Conservation (phyloP, 2,113 vertebrate genomes). For the Halcyon senegalensis region DNA sequence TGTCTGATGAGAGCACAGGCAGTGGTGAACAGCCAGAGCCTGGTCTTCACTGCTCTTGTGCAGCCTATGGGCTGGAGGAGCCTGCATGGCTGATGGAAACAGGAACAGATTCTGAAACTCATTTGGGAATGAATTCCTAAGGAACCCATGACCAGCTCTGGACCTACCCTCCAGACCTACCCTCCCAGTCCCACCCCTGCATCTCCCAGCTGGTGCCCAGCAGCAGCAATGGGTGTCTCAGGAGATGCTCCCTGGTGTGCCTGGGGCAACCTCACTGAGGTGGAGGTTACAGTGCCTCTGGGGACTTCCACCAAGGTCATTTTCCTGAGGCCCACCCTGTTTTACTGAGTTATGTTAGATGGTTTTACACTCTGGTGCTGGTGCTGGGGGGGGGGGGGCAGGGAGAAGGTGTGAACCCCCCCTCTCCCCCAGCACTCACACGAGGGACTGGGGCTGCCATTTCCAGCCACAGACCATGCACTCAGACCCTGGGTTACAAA, state of each 20-base stretch:
- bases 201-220: neutral
- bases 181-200: neutral
- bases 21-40: neutral
- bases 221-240: neutral
- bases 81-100: neutral
- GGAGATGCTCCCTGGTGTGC: neutral
- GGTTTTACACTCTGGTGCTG: neutral
- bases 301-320: neutral
- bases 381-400: fast-evolving
- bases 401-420: neutral
- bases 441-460: neutral
- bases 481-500: neutral
- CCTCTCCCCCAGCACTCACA: neutral
- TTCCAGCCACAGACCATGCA: neutral
- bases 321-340: neutral
- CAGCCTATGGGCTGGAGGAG: neutral
- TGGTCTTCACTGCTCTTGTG: fast-evolving
- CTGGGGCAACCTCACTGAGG: neutral
- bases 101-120: neutral
- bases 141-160: fast-evolving
- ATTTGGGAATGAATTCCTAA: neutral
- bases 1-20: neutral
- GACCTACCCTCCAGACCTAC: neutral
- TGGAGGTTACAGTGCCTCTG: neutral
- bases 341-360: neutral